These are phyloP conservation scores for Pseudopipra pipra DNA, from an alignment of 2,113 vertebrate genomes.

Conservation along the genomic window DNA sequence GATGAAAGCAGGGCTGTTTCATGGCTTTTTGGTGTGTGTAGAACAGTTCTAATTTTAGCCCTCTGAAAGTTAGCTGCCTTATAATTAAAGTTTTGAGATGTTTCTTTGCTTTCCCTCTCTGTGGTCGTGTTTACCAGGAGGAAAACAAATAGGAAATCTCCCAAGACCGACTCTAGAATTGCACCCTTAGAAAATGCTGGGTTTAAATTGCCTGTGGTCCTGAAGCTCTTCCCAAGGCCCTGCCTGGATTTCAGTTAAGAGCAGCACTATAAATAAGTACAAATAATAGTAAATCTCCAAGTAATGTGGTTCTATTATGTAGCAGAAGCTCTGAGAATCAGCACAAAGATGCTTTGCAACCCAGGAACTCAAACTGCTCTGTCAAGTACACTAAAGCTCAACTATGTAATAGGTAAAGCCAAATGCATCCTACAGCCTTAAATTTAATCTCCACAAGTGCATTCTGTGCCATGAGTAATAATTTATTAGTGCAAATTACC, in stretches of 20 bases:
- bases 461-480: background rate
- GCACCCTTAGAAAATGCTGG: background rate
- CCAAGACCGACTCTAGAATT: background rate
- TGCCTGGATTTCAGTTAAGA: background rate
- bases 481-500: background rate
- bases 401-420: background rate
- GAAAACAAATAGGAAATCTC: background rate
- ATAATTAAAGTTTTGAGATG: background rate
- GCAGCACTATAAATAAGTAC: background rate
- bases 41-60: background rate
- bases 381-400: background rate
- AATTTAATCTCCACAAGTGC: background rate
- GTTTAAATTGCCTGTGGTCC: background rate
- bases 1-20: background rate
- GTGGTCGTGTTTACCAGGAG: background rate
- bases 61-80: background rate
- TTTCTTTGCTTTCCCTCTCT: background rate
- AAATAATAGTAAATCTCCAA: background rate
- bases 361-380: background rate
- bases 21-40: background rate
- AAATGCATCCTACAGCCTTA: background rate
- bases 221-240: background rate
- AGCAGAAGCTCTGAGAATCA: background rate
- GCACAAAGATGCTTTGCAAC: background rate
- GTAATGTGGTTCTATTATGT: background rate